phyloP scores from a whole-genome alignment of 2,888 invertebrate species.

The Dione juno region DNA sequence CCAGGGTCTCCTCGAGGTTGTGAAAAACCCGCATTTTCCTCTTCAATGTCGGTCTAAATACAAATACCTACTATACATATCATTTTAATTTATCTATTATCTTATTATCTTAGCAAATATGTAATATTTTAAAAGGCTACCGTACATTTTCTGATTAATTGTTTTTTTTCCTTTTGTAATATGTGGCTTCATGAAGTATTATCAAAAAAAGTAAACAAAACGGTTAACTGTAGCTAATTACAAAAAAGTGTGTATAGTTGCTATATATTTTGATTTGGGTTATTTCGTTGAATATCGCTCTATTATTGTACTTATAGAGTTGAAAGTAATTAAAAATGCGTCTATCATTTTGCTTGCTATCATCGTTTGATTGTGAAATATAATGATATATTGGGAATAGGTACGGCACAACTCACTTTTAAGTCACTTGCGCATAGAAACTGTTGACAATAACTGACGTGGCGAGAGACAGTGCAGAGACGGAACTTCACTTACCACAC shows the following conservation, averaged over 20 bases:
- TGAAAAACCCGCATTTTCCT: constrained; percentile 16
- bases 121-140: too few relatives aligned
- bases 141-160: too few relatives aligned
- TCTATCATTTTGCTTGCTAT: not conserved
- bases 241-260: too few relatives aligned
- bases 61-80: not conserved
- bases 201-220: not conserved
- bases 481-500: too few relatives aligned
- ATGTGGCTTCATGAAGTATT: too few relatives aligned
- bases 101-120: too few relatives aligned
- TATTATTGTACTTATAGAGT: not conserved
- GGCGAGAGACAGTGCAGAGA: too few relatives aligned
- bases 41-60: not conserved
- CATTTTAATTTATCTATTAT: not conserved
- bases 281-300: not conserved
- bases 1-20: constrained; percentile 17
- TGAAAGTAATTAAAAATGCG: not conserved
- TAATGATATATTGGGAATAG: not conserved
- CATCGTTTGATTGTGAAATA: not conserved
- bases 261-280: not conserved
- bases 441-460: too few relatives aligned
- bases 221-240: too few relatives aligned
- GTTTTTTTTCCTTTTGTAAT: too few relatives aligned
- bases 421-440: not conserved
- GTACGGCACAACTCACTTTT: not conserved